Conservation (phyloP, 2,113 vertebrate genomes). For the Dipodomys stephensi region DNA sequence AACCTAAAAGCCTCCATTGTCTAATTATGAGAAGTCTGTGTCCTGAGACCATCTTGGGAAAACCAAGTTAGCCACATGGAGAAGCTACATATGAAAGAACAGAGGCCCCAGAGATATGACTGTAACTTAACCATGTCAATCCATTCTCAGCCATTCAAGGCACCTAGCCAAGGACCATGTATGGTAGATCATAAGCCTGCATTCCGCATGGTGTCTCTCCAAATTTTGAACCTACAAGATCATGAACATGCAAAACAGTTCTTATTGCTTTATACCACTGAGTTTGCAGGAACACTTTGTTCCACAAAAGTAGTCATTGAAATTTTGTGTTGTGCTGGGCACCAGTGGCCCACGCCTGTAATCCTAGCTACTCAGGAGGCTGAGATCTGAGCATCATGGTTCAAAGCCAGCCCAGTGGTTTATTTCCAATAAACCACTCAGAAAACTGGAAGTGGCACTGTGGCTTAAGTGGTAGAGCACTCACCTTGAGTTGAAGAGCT, state of each 20-base stretch:
- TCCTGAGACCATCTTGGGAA: not conserved
- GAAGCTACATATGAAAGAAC: constrained; percentile 48
- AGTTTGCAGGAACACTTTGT: constrained; percentile 36
- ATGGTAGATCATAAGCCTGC: not conserved
- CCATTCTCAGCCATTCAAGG: constrained; percentile 38
- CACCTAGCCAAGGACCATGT: constrained; percentile 18
- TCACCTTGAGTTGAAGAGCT: no score
- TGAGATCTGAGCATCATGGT: no score
- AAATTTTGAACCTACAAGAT: constrained; percentile 58
- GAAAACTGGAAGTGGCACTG: no score
- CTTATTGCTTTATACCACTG: constrained; percentile 39
- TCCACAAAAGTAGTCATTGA: not conserved
- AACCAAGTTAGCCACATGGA: not conserved
- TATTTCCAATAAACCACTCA: no score
- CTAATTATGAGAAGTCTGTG: constrained; percentile 44
- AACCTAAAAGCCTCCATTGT: not conserved
- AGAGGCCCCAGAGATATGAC: not conserved
- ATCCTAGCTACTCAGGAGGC: no score
- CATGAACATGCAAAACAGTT: constrained; percentile 27
- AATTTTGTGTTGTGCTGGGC: not conserved
- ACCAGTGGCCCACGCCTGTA: no score
- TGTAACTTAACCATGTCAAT: not conserved
- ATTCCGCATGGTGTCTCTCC: not conserved
- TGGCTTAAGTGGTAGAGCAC: no score
- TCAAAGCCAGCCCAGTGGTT: no score